Base-by-base conservation (phyloP, 2,888 invertebrate genomes). In the Zygaena filipendulae region DNA sequence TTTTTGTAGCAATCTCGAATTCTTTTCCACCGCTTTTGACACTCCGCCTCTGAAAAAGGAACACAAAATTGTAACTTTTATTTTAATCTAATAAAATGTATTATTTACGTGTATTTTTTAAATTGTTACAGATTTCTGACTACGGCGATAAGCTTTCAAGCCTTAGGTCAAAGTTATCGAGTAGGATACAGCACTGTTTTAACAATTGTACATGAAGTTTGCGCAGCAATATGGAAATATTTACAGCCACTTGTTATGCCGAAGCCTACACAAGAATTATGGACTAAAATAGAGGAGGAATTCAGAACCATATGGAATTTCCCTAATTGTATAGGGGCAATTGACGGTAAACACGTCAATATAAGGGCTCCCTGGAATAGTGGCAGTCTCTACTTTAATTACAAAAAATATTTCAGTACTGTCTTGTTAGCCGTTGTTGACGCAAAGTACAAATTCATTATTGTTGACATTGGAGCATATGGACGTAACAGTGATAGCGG, bases 261-360 rank as follows among this genome's bases (percentile, higher is more conserved):
- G 25, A 25, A 29, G 26, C 42, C 42, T 29, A 38, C 34, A 14
- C 13, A 12, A 27, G 33, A 36, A 30, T 16, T 13, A 33, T 30
- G 33, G 29, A 26, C 9, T 8, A 29, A 26, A 29, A 20, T 39
- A 25, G 27, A 13, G 6, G 24, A 35, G 23, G 38, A 37, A 21
- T 41, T 41, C 27, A 26, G 20, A 27, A 30, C 9, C 1, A 11
- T 31, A 26, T 42, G 42, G 40, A 31, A 39, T 33, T 42, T 35
- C 11, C 42, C 40, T 20, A 40, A 40, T n/a, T 32, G 35, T 23
- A 32, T 37, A 32, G 41, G 39, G 23, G 37, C 39, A 8, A 33
- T 39, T 11, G 36, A 36, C 23, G n/a, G n/a, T n/a, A n/a, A n/a
- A n/a, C n/a, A n/a, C n/a, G n/a, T n/a, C n/a, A n/a, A n/a, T n/a